phyloP scores from a whole-genome alignment of 2,888 invertebrate genomes.

The Chloroclysta siterata region DNA sequence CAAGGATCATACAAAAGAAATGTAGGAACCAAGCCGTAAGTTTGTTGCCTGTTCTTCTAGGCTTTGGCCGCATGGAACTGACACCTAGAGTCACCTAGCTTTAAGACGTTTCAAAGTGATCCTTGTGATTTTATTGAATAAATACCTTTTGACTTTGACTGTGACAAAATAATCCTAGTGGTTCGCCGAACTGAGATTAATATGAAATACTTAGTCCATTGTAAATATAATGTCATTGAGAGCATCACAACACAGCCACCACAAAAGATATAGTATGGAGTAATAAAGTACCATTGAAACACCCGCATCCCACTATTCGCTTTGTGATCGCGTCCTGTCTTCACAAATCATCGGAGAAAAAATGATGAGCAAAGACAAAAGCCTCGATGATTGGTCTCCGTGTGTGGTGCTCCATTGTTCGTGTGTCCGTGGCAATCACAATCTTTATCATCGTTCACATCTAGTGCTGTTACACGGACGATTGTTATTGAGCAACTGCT shows the following conservation, averaged over 20 bases:
- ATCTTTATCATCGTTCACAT: slow-evolving; percentile 58
- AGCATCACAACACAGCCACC: slow-evolving; percentile 45
- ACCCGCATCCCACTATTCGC: slow-evolving; percentile 78
- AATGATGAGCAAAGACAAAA: slow-evolving; percentile 75
- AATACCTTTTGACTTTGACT: no score
- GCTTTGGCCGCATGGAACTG: no score
- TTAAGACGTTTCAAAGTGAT: no score
- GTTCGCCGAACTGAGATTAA: no score
- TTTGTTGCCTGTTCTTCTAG: no score
- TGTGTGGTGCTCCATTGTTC: slow-evolving; percentile 71
- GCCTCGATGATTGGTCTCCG: slow-evolving; percentile 73
- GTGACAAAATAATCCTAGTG: no score
- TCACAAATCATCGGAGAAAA: slow-evolving; percentile 78
- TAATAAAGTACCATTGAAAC: slow-evolving; percentile 73
- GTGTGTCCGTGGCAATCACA: slow-evolving; percentile 60
- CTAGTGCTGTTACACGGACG: slow-evolving; percentile 21
- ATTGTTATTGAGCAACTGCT: slow-evolving; percentile 8
- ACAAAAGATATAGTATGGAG: slow-evolving; percentile 60
- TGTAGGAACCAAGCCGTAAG: no score
- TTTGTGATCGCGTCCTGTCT: slow-evolving; percentile 78
- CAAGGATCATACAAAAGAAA: no score
- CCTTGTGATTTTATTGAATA: no score
- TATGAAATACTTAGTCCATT: not conserved
- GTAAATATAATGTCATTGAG: not conserved
- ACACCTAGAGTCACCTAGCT: no score